A percentile compares a stretch with the other conserved stretches of the same genome.
Conservation (phyloP, 2,113 vertebrate genomes). For the Rynchops niger region DNA sequence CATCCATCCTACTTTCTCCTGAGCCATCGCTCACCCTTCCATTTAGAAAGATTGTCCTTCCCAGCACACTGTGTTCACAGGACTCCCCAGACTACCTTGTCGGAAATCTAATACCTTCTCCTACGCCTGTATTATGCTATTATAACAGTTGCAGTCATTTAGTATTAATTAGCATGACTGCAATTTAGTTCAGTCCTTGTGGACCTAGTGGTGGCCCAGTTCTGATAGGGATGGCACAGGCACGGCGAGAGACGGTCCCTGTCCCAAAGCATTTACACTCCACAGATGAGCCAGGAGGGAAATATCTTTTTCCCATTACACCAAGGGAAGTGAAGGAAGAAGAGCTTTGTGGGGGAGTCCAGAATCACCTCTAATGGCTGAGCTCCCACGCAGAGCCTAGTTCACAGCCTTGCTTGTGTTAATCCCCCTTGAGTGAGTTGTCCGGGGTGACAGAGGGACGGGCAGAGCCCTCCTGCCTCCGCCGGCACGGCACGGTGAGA, state of each 20-base stretch:
- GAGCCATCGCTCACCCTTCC: neutral
- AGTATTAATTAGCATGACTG: constrained; percentile 4
- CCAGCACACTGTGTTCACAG: neutral
- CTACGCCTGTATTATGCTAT: neutral
- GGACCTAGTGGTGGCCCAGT: neutral
- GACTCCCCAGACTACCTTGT: neutral
- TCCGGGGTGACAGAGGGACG: neutral
- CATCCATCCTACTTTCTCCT: neutral
- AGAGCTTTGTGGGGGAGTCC: neutral
- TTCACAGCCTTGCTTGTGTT: neutral
- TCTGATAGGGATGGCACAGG: neutral
- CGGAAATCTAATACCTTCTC: neutral
- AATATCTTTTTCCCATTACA: neutral
- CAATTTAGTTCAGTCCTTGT: neutral
- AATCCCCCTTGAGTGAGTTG: neutral
- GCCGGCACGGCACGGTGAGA: fast-evolving
- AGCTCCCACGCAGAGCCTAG: neutral
- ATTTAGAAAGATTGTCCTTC: neutral
- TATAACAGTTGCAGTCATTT: neutral
- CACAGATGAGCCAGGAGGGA: neutral
- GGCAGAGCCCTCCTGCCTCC: neutral
- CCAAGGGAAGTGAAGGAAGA: neutral
- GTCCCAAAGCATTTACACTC: neutral
- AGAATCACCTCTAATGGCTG: neutral
- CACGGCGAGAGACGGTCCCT: neutral